Base-by-base conservation (phyloP, 2,888 invertebrate species). In the Protodeltote pygarga region DNA sequence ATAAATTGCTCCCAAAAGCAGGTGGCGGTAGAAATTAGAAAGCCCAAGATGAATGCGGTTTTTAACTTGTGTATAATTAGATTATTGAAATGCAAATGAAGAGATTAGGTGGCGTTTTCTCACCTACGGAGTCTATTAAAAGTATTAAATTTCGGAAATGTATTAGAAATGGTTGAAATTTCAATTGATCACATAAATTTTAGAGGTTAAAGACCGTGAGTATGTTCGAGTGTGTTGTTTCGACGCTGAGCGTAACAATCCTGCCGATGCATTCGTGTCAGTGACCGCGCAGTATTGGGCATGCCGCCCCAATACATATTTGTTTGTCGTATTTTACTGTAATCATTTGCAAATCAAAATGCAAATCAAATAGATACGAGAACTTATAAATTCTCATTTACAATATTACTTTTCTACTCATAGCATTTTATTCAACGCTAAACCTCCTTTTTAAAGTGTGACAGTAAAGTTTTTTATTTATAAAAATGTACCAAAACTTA, bases 201-300 rank as follows among this genome's bases (percentile, higher is more conserved):
- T 32, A 21, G 55, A 62, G 71, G 71, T 73, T 71, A 65, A 75
- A 54, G 59, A 72, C 72, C 71, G 58, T 46, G 25, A 50, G 47
- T 31, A 47, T 46, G 59, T 54, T 40, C 52, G 50, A 53, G 58
- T n/a, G n/a, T n/a, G n/a, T n/a, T n/a, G n/a, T n/a, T n/a, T n/a
- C 49, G 51, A 60, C 44, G 49, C 58, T 49, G 51, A 59, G 46
- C 52, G 60, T 45, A 52, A 63, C 46, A 61, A 65, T 65, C 51
- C 59, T 70, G 63, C 71, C 50, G 58, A 61, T 68, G 64, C 65
- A 61, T 59, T 51, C 46, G 60, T 59, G 77, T 73, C 75, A 58
- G 52, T 69, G 76, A 74, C 73, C 77, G 66, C 48, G 29, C 40
- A 37, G 27, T 9, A 25, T 34, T 34, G 23, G 34, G 29, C 55